Conservation (phyloP, 2,797 vertebrate genomes). For the Tympanoctomys barrerae region DNA sequence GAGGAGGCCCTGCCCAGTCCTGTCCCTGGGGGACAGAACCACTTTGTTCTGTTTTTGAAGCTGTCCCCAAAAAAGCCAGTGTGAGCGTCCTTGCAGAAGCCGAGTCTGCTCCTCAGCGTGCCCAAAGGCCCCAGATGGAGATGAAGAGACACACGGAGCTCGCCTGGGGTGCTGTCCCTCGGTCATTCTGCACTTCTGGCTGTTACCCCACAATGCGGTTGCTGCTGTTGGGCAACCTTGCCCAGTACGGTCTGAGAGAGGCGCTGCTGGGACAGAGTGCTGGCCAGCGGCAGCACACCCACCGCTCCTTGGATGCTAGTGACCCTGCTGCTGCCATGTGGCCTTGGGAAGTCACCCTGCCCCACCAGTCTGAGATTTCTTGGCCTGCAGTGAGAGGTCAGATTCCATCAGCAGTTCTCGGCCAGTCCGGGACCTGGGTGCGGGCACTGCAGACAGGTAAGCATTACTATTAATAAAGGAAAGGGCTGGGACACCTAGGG, state of each 20-base stretch:
- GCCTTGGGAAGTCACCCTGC: slow-evolving; percentile 12
- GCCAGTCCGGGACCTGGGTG: neutral
- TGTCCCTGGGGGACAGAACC: neutral
- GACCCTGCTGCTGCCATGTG: neutral
- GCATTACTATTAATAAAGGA: neutral
- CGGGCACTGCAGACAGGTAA: neutral
- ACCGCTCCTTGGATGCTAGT: neutral
- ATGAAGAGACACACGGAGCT: neutral
- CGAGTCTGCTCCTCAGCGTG: neutral
- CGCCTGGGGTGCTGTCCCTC: rapidly evolving
- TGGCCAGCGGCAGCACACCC: neutral
- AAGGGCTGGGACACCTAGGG: neutral
- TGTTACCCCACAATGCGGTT: rapidly evolving
- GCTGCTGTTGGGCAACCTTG: neutral
- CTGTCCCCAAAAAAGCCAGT: neutral
- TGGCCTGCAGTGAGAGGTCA: neutral
- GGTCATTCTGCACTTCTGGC: neutral
- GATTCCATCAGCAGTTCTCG: neutral
- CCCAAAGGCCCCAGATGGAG: neutral
- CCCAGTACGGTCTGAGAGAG: rapidly evolving
- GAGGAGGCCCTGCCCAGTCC: neutral
- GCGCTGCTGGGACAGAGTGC: neutral
- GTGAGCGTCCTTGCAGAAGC: neutral
- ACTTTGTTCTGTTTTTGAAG: neutral
- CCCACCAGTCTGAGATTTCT: neutral